These are phyloP conservation scores for Monochamus alternatus DNA, from an alignment of 2,888 invertebrate genomes.

Conservation along the genomic window DNA sequence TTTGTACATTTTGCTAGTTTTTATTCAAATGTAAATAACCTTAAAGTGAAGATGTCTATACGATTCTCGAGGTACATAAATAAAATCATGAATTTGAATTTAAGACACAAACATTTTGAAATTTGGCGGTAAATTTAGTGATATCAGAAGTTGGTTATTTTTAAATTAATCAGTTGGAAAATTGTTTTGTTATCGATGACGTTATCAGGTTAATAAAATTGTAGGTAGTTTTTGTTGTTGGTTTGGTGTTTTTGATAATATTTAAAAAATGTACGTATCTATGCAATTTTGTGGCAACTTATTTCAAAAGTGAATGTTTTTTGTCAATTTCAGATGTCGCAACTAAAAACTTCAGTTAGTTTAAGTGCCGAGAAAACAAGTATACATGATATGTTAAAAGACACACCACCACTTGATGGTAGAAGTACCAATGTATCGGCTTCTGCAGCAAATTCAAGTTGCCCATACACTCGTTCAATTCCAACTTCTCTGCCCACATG, in stretches of 20 bases:
- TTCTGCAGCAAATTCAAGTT: slow-evolving; percentile 79
- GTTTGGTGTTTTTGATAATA: slow-evolving; percentile 39
- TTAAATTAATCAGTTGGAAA: not conserved
- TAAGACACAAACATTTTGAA: not conserved
- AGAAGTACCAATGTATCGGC: slow-evolving; percentile 84
- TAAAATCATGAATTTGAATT: no score
- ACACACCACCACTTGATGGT: slow-evolving; percentile 85
- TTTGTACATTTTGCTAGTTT: no score
- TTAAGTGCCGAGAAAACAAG: slow-evolving; percentile 75
- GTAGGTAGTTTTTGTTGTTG: slow-evolving; percentile 39
- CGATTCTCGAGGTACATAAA: no score
- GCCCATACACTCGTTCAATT: slow-evolving; percentile 80
- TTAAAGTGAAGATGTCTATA: no score
- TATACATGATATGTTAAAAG: slow-evolving; percentile 90
- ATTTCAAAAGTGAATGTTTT: not conserved
- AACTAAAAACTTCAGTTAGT: slow-evolving; percentile 65
- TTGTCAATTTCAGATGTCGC: slow-evolving; percentile 61
- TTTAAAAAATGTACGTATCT: slow-evolving; percentile 35
- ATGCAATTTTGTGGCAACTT: not conserved
- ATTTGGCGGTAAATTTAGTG: not conserved
- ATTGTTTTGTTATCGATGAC: slow-evolving; percentile 30
- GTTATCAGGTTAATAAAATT: slow-evolving; percentile 40
- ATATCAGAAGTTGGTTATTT: not conserved
- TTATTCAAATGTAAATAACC: no score
- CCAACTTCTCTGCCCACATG: slow-evolving; percentile 75